Percentiles rank a stretch among this genome's conserved stretches.
Conservation (phyloP, 2,797 vertebrate species). For the Bryconaethiops microstoma region DNA sequence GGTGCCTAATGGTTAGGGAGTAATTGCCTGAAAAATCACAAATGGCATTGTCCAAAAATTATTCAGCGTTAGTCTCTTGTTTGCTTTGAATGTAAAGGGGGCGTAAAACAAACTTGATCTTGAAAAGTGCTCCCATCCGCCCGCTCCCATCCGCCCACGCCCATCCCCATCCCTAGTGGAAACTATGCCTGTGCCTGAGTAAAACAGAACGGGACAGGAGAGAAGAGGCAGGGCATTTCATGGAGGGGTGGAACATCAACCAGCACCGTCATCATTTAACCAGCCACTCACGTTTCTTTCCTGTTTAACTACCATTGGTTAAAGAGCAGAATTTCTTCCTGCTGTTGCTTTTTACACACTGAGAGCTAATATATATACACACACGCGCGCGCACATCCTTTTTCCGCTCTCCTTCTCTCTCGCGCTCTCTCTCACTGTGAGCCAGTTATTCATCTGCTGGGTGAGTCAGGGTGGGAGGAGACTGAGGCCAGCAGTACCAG, state of each 20-base stretch:
- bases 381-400: constrained; percentile 9
- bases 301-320: background rate
- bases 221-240: background rate
- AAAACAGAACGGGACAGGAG: background rate
- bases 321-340: constrained; percentile 20
- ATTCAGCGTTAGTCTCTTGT: too few relatives aligned
- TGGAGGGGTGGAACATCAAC: background rate
- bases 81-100: too few relatives aligned
- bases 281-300: background rate
- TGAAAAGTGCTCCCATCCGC: background rate
- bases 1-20: too few relatives aligned
- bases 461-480: constrained; percentile 82
- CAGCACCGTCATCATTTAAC: background rate
- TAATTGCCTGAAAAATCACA: too few relatives aligned
- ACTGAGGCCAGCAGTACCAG: constrained; percentile 81
- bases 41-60: background rate
- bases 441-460: constrained; percentile 79
- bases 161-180: background rate
- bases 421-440: constrained; percentile 44
- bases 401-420: constrained; percentile 37
- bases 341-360: background rate
- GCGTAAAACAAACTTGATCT: too few relatives aligned
- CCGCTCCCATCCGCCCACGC: too few relatives aligned
- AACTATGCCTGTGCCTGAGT: background rate
- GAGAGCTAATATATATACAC: background rate